Percentiles rank a stretch among this genome's conserved stretches.
These are phyloP conservation scores for Ips nitidus DNA, from an alignment of 1,140 invertebrate genomes.

Conservation along the genomic window DNA sequence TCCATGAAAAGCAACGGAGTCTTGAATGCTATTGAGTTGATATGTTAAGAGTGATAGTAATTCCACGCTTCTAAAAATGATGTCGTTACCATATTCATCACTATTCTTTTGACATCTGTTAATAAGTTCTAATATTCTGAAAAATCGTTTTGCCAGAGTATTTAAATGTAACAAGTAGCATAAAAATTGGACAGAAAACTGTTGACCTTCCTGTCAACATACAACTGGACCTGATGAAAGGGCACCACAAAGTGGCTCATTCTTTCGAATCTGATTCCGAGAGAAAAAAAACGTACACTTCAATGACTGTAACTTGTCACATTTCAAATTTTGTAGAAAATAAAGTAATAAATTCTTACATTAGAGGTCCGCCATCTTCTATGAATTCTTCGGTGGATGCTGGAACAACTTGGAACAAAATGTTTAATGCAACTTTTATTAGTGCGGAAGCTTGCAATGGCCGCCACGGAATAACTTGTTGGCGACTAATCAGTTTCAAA, in stretches of 20 bases:
- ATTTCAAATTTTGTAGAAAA: no score
- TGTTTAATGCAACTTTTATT: slow-evolving; percentile 10
- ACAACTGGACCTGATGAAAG: no score
- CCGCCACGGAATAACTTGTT: slow-evolving; percentile 26
- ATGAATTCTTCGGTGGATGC: slow-evolving; percentile 25
- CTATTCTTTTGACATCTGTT: no score
- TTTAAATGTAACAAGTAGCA: no score
- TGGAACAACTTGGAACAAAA: slow-evolving; percentile 24
- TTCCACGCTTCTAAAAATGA: slow-evolving; percentile 21
- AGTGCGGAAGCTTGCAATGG: slow-evolving; percentile 12
- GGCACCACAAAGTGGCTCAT: no score
- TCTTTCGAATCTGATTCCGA: no score
- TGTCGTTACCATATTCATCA: slow-evolving; percentile 2
- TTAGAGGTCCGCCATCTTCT: slow-evolving; percentile 29
- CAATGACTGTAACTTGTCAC: no score
- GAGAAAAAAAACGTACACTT: no score
- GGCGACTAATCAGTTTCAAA: slow-evolving; percentile 17
- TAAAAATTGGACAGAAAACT: no score
- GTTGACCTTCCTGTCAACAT: no score
- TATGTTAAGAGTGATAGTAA: slow-evolving; percentile 9
- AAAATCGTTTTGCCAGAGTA: no score
- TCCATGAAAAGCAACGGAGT: slow-evolving; percentile 19
- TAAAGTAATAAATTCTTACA: not conserved
- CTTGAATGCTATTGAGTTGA: slow-evolving; percentile 13
- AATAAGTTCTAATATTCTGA: no score